Evolutionary conservation across 2,113 vertebrate species (phyloP).

Genomic region (Triplophysa siluroides): DNA sequence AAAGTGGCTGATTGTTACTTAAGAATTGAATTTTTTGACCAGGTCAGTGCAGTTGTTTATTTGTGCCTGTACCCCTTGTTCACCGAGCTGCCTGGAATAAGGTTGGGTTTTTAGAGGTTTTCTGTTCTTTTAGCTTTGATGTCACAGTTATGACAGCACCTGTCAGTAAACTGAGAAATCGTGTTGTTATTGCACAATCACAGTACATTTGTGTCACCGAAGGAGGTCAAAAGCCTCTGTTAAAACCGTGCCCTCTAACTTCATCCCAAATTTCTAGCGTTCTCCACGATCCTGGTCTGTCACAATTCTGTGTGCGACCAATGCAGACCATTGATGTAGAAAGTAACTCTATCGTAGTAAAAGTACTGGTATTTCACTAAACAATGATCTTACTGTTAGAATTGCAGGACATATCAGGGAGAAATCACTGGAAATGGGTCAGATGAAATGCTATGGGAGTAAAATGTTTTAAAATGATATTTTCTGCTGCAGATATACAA

Average conservation of each 20-base stretch:
- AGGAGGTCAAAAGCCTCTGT: background rate
- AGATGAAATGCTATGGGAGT: background rate
- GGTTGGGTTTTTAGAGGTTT: background rate
- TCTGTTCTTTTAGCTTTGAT: slow-evolving; percentile 12
- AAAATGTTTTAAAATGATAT: background rate
- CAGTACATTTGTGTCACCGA: slow-evolving; percentile 2
- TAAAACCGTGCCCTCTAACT: background rate
- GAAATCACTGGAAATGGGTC: background rate
- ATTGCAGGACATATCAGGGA: background rate
- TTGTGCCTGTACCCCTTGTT: background rate
- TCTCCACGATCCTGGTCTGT: slow-evolving; percentile 3
- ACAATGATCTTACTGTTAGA: background rate
- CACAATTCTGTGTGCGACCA: background rate
- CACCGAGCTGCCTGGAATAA: background rate
- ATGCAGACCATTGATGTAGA: slow-evolving; percentile 5
- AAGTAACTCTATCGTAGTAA: background rate
- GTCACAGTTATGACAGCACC: background rate
- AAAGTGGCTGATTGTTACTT: background rate
- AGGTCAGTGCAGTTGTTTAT: background rate
- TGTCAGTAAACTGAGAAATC: slow-evolving; percentile 2
- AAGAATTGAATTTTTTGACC: background rate
- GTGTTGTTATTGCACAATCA: background rate
- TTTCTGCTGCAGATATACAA: slow-evolving; percentile 5
- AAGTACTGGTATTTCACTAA: slow-evolving; percentile 17
- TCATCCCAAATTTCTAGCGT: background rate